Evolutionary conservation across 2,797 vertebrate species (phyloP).

Genomic region (Rhabdomys pumilio): DNA sequence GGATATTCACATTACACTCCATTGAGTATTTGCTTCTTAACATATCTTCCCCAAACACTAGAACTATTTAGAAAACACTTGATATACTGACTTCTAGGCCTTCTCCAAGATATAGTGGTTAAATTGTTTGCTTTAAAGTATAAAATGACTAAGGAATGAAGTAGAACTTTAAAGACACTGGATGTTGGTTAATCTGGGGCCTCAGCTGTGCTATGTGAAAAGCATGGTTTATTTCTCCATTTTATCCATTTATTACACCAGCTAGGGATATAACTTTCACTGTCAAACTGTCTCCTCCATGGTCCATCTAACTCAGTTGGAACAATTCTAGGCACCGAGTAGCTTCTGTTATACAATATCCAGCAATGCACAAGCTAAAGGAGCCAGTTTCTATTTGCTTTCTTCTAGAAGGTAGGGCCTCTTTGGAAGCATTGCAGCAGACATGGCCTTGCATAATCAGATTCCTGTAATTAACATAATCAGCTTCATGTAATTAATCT

Average conservation of each 20-base stretch:
- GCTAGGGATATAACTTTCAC: background rate
- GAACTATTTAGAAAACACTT: background rate
- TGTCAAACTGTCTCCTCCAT: background rate
- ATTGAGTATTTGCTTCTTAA: background rate
- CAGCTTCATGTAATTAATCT: background rate
- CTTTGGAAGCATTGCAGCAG: background rate
- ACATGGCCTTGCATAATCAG: background rate
- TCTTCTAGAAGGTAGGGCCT: background rate
- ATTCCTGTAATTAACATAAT: background rate
- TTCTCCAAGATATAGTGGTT: background rate
- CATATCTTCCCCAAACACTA: background rate
- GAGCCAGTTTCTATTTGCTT: background rate
- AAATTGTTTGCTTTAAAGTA: background rate
- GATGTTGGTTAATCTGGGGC: background rate
- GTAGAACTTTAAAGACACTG: background rate
- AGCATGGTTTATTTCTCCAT: background rate
- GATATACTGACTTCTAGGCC: background rate
- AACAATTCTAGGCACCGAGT: background rate
- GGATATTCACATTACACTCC: background rate
- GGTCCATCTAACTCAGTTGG: background rate
- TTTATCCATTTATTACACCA: too few relatives aligned
- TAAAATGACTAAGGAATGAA: background rate
- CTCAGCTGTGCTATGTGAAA: background rate
- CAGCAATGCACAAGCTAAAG: background rate
- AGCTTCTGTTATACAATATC: background rate